Evolutionary conservation across 1,140 invertebrate genomes (phyloP).

Genomic region (Drosophila varians): DNA sequence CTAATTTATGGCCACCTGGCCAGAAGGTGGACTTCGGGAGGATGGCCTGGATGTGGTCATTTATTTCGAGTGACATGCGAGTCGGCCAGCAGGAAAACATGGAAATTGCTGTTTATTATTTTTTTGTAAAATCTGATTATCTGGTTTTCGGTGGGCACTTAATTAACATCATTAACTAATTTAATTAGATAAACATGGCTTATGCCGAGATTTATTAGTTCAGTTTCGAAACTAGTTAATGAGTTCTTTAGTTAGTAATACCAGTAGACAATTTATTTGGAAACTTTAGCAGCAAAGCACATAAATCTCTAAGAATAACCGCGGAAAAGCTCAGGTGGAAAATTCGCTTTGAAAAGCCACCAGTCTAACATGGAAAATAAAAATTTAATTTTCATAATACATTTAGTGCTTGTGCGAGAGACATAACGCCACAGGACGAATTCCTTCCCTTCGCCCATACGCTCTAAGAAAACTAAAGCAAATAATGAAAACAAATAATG

Average conservation of each 20-base stretch:
- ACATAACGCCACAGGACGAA: constrained; percentile 51
- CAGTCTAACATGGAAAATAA: no score
- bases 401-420: constrained; percentile 57
- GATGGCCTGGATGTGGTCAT: constrained; percentile 4
- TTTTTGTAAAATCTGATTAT: constrained; percentile 1
- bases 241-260: constrained; percentile 14
- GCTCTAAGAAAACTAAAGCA: constrained; percentile 8
- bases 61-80: not conserved
- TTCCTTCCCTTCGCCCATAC: constrained; percentile 36
- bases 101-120: constrained; percentile 16
- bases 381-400: constrained; percentile 74
- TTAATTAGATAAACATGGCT: not conserved
- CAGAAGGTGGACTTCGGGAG: not conserved
- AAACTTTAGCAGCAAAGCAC: constrained; percentile 24
- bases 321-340: constrained; percentile 13
- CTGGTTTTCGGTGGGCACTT: no score
- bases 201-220: not conserved
- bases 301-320: constrained; percentile 37
- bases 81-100: constrained; percentile 3
- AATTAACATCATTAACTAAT: no score
- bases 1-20: constrained; percentile 27
- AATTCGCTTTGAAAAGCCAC: not conserved
- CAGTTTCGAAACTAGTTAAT: constrained; percentile 19
- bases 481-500: constrained; percentile 1
- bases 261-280: constrained; percentile 29